Evolutionary conservation across 2,888 invertebrate species (phyloP), one percentile per base, ranked within the genome.

Genomic region (Brenthis ino): DNA sequence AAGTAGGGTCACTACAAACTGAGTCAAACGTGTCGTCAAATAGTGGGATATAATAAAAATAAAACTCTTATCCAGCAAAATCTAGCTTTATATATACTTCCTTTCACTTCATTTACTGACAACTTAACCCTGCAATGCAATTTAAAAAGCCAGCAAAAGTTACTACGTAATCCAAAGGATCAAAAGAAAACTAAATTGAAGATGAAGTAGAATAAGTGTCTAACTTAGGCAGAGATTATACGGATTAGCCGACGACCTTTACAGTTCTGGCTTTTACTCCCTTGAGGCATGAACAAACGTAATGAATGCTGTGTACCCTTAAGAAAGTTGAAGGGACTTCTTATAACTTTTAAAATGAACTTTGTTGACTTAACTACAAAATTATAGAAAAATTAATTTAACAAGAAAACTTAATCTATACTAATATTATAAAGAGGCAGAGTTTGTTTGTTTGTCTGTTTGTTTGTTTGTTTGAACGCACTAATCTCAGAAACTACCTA

Each of bases 171-270:
- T 67, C 58, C n/a, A 24, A 57, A 48, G 57, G n/a, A 16, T 33
- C 48, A 47, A 48, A 33, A n/a, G 50, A 14, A 37, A 50, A 50
- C 55, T 33, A 60, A 37, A 48, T 28, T 33, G 33, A 54, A 58
- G 37, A 58, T 64, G 64, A 64, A 68, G 53, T 47, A 16, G 43
- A 13, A 56, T 68, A 53, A 68, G 50, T 53, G 43, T 24, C 57
- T 6, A 20, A 57, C 64, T 64, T 64, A 64, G 48, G 13, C 28
- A 37, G 53, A 64, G 58, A 57, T 64, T 68, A 68, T 28, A 16
- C 43, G 51, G 43, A 57, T 57, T 53, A 56, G n/a, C n/a, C 8
- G 37, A 11, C 8, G 37, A 63, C 53, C 48, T 64, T 58, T 68
- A 24, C 50, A 43, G 43, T 33, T 28, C 24, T 16, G 28, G 14